Evolutionary conservation across 2,797 vertebrate species (phyloP).

Genomic region (Cyprinodon diabolis): DNA sequence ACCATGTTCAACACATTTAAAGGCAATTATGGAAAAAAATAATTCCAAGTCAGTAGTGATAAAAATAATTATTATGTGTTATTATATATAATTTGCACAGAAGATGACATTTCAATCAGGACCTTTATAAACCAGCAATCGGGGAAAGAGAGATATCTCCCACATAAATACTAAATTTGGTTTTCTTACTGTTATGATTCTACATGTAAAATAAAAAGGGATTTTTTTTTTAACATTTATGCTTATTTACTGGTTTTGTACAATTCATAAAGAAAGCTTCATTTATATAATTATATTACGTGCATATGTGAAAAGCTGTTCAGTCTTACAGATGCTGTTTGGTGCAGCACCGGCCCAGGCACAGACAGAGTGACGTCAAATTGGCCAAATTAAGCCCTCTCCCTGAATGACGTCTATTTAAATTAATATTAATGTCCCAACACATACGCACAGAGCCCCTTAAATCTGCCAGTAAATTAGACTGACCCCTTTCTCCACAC

Average conservation of each 20-base stretch:
- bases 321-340: not conserved
- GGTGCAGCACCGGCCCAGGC: not conserved
- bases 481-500: not conserved
- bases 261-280: not conserved
- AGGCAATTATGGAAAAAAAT: not conserved
- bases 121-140: constrained; percentile 57
- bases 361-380: constrained; percentile 25
- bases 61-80: not conserved
- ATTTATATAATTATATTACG: constrained; percentile 4
- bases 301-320: not conserved
- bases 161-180: constrained; percentile 12
- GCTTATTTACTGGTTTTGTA: constrained; percentile 4
- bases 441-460: not conserved
- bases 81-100: constrained; percentile 9
- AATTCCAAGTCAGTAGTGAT: not conserved
- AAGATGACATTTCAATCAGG: not conserved
- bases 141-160: constrained; percentile 38
- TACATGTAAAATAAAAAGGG: constrained; percentile 2
- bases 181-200: constrained; percentile 11
- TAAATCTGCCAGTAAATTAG: not conserved
- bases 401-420: constrained; percentile 6
- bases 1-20: not conserved
- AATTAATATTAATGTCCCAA: not conserved
- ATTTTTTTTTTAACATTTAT: constrained; percentile 8
- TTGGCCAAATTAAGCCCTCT: constrained; percentile 22